phyloP scores from a whole-genome alignment of 2,888 invertebrate species.

The Catocala nupta region DNA sequence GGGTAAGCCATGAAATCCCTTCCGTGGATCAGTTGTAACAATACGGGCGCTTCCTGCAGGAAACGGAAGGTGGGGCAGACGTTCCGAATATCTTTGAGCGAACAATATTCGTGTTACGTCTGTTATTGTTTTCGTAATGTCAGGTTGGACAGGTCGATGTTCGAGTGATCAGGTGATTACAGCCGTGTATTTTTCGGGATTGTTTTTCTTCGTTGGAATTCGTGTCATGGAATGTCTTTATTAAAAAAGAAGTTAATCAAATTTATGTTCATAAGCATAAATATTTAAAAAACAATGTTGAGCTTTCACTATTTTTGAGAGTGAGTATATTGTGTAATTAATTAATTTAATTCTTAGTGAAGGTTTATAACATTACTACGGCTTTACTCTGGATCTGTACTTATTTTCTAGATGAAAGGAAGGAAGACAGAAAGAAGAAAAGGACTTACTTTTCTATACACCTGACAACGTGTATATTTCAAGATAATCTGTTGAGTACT shows the following conservation, averaged over 20 bases:
- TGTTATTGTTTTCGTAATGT: constrained; percentile 43
- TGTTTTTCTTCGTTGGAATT: constrained; percentile 6
- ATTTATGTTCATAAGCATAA: background rate
- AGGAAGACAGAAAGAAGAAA: too few species aligned
- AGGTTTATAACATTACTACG: too few species aligned
- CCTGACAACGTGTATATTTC: too few species aligned
- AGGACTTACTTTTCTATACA: too few species aligned
- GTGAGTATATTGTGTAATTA: too few species aligned
- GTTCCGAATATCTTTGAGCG: constrained; percentile 58
- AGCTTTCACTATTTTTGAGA: too few species aligned
- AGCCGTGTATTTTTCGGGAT: constrained; percentile 3
- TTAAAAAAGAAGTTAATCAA: constrained; percentile 3
- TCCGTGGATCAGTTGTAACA: constrained; percentile 56
- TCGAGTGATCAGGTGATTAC: constrained; percentile 17
- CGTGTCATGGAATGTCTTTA: constrained; percentile 8
- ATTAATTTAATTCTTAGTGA: too few species aligned
- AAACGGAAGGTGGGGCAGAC: constrained; percentile 61
- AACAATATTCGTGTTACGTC: constrained; percentile 36
- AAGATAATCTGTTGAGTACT: too few species aligned
- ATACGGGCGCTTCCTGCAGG: constrained; percentile 58
- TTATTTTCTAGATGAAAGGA: too few species aligned
- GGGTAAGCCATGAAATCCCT: constrained; percentile 47
- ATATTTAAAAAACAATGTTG: background rate
- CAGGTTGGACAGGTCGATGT: constrained; percentile 22
- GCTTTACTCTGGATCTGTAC: too few species aligned